These are phyloP conservation scores for Cacatua alba DNA, from an alignment of 2,113 vertebrate genomes.

Conservation along the genomic window DNA sequence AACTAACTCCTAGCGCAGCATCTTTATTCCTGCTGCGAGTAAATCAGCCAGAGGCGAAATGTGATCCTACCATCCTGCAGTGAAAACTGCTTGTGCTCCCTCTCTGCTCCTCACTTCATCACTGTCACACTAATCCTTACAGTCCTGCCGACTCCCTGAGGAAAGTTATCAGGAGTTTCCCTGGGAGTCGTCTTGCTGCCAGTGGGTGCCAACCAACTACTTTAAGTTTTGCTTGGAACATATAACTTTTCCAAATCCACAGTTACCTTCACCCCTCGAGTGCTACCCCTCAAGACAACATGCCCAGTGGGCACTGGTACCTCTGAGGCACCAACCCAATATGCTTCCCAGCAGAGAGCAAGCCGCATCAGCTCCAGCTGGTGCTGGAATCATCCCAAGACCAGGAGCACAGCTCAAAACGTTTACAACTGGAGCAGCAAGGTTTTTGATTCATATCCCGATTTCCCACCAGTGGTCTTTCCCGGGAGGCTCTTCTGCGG, in stretches of 20 bases:
- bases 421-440: neutral
- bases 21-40: slow-evolving; percentile 26
- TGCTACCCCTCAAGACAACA: neutral
- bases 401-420: neutral
- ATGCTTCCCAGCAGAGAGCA: neutral
- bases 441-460: neutral
- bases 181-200: neutral
- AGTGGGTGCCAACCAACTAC: neutral
- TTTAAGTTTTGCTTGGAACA: neutral
- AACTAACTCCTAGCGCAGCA: neutral
- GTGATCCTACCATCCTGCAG: neutral
- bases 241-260: neutral
- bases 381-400: neutral
- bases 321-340: neutral
- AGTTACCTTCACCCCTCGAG: neutral
- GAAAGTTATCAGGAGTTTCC: neutral
- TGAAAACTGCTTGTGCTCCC: neutral
- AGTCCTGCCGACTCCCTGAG: neutral
- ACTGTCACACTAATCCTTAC: neutral
- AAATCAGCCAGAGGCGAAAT: slow-evolving; percentile 31
- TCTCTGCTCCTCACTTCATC: slow-evolving; percentile 18
- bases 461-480: neutral
- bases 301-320: neutral
- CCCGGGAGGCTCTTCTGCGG: neutral
- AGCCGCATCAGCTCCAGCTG: neutral